phyloP scores from a whole-genome alignment of 2,888 invertebrate species.

The Minunthozetes semirufus region DNA sequence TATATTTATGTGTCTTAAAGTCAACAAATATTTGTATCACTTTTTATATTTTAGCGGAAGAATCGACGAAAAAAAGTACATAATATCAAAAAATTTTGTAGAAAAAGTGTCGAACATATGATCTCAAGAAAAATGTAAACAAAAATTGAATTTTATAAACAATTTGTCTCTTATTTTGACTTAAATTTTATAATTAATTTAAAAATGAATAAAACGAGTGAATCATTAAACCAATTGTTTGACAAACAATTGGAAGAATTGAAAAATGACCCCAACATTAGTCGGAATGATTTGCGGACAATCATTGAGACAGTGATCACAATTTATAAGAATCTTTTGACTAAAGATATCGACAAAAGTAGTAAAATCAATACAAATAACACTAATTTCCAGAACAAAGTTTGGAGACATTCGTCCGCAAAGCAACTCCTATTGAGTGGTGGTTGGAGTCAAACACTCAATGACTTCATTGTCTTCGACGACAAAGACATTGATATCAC shows the following conservation, averaged over 20 bases:
- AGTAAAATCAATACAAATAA: conserved; percentile 2
- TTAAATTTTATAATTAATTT: neutral
- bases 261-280: neutral
- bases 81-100: neutral
- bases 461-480: neutral
- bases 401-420: conserved; percentile 1
- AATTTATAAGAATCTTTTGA: conserved; percentile 2
- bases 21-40: too few species aligned
- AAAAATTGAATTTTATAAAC: neutral
- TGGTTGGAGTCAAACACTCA: conserved; percentile 7
- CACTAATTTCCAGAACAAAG: neutral
- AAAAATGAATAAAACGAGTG: neutral
- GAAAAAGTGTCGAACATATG: neutral
- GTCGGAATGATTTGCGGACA: conserved; percentile 15
- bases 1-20: too few species aligned
- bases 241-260: neutral
- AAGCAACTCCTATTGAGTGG: neutral
- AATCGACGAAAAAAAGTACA: too few species aligned
- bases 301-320: neutral
- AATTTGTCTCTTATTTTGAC: neutral
- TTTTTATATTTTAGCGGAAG: too few species aligned
- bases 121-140: neutral
- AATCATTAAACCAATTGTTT: neutral
- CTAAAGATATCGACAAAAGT: neutral
- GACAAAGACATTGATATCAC: neutral